A percentile compares a stretch with the other conserved stretches of the same genome.
Conservation (phyloP, 2,113 vertebrate species). For the Chloebia gouldiae region DNA sequence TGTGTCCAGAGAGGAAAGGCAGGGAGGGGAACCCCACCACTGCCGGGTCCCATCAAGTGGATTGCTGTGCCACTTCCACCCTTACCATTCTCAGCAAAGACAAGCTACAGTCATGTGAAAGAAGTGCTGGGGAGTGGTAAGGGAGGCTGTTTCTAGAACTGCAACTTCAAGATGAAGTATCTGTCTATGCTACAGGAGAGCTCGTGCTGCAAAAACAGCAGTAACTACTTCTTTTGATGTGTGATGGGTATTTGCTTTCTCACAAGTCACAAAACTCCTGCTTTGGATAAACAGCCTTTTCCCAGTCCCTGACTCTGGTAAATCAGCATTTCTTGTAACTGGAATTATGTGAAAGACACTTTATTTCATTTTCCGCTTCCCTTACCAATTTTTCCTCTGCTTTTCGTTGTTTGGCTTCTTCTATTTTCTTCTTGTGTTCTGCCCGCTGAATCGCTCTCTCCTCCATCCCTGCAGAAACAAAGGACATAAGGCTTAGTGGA, state of each 20-base stretch:
- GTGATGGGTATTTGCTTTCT: not conserved
- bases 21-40: not conserved
- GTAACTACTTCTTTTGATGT: not conserved
- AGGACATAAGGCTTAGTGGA: not conserved
- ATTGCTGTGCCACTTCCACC: not conserved
- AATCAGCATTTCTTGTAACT: not conserved
- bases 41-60: not conserved
- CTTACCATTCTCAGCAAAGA: not conserved
- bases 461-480: constrained; percentile 85
- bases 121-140: not conserved
- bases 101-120: not conserved
- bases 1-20: not conserved
- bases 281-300: not conserved
- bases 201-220: not conserved
- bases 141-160: not conserved
- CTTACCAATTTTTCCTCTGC: constrained; percentile 85
- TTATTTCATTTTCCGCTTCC: not conserved
- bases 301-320: not conserved
- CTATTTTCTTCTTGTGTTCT: constrained; percentile 79
- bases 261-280: not conserved
- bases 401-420: constrained; percentile 81
- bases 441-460: constrained; percentile 82
- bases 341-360: not conserved
- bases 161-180: not conserved
- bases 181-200: not conserved